Conservation (phyloP, 1,140 invertebrate species). For the Dermatophagoides farinae region DNA sequence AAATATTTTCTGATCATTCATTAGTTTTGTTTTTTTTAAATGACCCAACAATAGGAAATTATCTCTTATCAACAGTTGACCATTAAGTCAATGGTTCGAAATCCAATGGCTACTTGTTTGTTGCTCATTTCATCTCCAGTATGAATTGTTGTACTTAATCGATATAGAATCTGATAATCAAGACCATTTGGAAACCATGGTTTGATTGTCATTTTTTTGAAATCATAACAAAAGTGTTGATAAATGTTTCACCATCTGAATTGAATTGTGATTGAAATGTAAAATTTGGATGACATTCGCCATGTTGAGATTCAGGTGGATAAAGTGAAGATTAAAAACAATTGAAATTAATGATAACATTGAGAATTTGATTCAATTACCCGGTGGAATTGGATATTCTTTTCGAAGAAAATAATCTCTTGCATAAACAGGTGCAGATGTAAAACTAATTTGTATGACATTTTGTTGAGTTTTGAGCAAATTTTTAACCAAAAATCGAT, state of each 20-base stretch:
- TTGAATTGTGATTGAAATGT: slow-evolving; percentile 27
- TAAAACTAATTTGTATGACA: slow-evolving; percentile 42
- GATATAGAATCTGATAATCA: slow-evolving; percentile 1
- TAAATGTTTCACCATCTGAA: background rate
- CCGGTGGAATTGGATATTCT: slow-evolving; percentile 48
- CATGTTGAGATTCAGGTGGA: slow-evolving; percentile 51
- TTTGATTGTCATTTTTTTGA: background rate
- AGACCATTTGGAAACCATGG: slow-evolving; percentile 14
- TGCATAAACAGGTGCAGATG: slow-evolving; percentile 50
- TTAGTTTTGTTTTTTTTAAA: background rate
- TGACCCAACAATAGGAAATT: slow-evolving; percentile 5
- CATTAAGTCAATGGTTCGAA: slow-evolving; percentile 49
- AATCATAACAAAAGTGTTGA: background rate
- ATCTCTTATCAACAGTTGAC: background rate
- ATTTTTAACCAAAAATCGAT: slow-evolving; percentile 48
- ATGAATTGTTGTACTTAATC: slow-evolving; percentile 6
- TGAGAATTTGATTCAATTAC: slow-evolving; percentile 12
- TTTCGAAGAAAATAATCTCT: slow-evolving; percentile 34
- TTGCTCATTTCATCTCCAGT: slow-evolving; percentile 20
- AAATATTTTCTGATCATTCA: background rate
- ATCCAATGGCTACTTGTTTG: slow-evolving; percentile 45
- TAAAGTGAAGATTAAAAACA: slow-evolving; percentile 32
- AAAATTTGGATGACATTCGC: slow-evolving; percentile 84
- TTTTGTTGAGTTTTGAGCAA: slow-evolving; percentile 34
- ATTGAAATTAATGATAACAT: background rate